phyloP scores from a whole-genome alignment of 2,113 vertebrate genomes.

The Petroica traversi region DNA sequence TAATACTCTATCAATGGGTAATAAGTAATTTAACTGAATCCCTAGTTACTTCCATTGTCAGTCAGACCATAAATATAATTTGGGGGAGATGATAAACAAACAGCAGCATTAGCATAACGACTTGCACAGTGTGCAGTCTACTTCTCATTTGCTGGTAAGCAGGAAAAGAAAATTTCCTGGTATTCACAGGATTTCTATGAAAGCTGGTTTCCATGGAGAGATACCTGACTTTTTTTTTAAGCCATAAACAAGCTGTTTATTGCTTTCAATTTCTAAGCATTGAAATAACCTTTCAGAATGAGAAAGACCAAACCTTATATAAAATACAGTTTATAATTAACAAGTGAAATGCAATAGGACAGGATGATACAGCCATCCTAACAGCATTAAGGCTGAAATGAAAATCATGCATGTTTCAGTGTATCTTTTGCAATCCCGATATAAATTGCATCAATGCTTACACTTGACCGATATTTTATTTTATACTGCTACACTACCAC shows the following conservation, averaged over 20 bases:
- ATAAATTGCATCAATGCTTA: neutral
- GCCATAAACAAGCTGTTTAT: neutral
- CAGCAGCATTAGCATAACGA: neutral
- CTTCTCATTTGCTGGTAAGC: neutral
- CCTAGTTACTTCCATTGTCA: neutral
- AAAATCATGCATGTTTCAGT: neutral
- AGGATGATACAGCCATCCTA: neutral
- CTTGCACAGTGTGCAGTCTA: neutral
- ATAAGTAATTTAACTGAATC: neutral
- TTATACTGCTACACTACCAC: neutral
- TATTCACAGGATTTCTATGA: neutral
- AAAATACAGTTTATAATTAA: neutral
- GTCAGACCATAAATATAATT: neutral
- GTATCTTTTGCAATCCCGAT: neutral
- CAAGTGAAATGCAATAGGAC: neutral
- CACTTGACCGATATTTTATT: neutral
- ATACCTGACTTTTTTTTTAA: neutral
- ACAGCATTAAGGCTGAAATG: neutral
- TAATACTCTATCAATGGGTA: neutral
- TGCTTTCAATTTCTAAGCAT: neutral
- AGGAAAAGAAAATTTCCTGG: neutral
- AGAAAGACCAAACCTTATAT: neutral
- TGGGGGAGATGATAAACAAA: neutral
- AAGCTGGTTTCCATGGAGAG: constrained; percentile 44
- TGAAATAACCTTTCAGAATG: neutral